Conservation (phyloP, 2,113 vertebrate genomes). For the Colistium nudipinnis region DNA sequence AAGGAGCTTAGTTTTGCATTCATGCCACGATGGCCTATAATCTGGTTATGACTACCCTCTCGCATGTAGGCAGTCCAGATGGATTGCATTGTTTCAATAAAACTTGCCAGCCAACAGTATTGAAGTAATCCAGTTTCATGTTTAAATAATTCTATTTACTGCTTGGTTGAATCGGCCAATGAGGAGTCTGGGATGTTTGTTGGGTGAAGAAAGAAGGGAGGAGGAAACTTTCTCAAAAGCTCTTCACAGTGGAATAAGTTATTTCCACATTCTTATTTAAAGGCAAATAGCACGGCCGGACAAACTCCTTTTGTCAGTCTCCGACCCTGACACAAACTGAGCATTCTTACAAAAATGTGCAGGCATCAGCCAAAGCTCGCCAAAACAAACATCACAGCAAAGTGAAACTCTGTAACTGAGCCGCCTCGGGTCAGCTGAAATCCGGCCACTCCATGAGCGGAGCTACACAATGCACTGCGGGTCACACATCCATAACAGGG, state of each 20-base stretch:
- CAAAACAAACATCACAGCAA: constrained; percentile 54
- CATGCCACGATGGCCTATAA: constrained; percentile 6
- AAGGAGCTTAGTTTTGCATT: constrained; percentile 21
- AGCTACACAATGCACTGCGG: background rate
- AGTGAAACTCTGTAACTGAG: constrained; percentile 41
- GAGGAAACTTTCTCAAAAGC: background rate
- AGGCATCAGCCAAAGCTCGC: constrained; percentile 22
- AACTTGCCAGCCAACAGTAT: constrained; percentile 5
- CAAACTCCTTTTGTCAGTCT: constrained; percentile 26
- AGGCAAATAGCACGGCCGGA: constrained; percentile 27
- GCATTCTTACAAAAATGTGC: constrained; percentile 59
- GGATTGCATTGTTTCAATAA: constrained; percentile 25
- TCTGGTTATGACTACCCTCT: constrained; percentile 20
- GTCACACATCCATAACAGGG: background rate
- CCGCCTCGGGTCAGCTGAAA: constrained; percentile 22
- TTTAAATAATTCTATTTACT: constrained; percentile 13
- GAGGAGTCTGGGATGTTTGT: background rate
- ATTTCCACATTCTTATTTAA: constrained; percentile 31
- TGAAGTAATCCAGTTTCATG: constrained; percentile 11
- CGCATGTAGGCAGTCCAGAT: background rate
- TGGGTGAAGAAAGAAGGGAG: background rate
- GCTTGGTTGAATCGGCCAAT: background rate
- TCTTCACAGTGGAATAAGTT: constrained; percentile 7
- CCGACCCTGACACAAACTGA: constrained; percentile 33
- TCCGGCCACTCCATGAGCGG: constrained; percentile 1